Evolutionary conservation across 2,888 invertebrate genomes (phyloP), one percentile per base, ranked within the genome.

Genomic region (Agrilus biguttatus): DNA sequence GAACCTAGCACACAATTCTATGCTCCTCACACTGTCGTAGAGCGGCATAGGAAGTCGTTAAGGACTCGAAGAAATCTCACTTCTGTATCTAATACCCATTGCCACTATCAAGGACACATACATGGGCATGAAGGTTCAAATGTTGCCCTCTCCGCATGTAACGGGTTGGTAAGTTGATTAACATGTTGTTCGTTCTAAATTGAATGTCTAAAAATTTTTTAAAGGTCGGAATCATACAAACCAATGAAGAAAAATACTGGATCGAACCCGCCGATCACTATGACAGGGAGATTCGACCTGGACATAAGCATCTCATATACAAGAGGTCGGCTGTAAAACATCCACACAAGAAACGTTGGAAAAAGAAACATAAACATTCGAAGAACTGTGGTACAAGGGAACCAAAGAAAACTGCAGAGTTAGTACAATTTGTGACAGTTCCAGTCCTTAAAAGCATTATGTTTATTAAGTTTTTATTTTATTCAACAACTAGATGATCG

Each of bases 81-180:
- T 45, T 60, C 65, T 21, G 63, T 71, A 40, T 72, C 75, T 46
- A 10, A 8, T 10, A 75, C 72, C 34, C 68, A 72, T 42, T 89
- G 89, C 63, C 88, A 88, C 69, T 88, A 81, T 66, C 79, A 79
- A 45, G 90, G 90, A 51, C 68, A 74, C 53, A 72, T 90, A 47
- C 69, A 77, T 42, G 84, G 82, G 37, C 79, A 84, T 51, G 67
- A 74, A 6, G 67, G 69, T 43, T 86, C 87, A 33, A 74, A 69
- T 49, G 82, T 86, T 40, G 86, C 88, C 14, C 61, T 90, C 44
- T 87, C 87, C 12, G 77, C 87, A 14, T 90, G 89, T 62, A 75
- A 83, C 60, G 89, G 89, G 58, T 68, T 89, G 74, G 89, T 89
- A 66, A 82, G 84, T 70, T 28, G 28, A 38, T n/a, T 43, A 35